A percentile compares a stretch with the other conserved stretches of the same genome.
These are phyloP conservation scores for Hypomecis punctinalis DNA, from an alignment of 2,888 invertebrate genomes.

Conservation along the genomic window DNA sequence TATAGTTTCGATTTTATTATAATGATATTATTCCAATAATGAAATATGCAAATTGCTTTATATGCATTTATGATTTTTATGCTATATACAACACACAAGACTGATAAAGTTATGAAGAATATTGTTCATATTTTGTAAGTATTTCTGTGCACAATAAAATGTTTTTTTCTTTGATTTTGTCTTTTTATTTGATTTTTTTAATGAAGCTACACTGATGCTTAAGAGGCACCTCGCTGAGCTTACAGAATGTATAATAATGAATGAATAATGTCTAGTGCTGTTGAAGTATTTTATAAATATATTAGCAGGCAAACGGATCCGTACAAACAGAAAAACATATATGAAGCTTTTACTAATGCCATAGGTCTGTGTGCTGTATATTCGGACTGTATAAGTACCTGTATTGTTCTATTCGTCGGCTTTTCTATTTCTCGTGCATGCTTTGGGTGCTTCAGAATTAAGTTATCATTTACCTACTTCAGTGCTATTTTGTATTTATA, in stretches of 20 bases:
- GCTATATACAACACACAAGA: slow-evolving; percentile 84
- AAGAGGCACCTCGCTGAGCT: slow-evolving; percentile 34
- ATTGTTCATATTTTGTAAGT: slow-evolving; percentile 78
- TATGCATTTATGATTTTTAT: slow-evolving; percentile 79
- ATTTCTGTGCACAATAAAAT: slow-evolving; percentile 83
- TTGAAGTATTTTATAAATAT: not conserved
- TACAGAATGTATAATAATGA: slow-evolving; percentile 31
- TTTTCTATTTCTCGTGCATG: slow-evolving; percentile 52
- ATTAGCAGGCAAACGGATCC: slow-evolving; percentile 75
- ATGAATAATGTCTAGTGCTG: slow-evolving; percentile 28
- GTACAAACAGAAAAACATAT: slow-evolving; percentile 24
- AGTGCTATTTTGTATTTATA: not conserved
- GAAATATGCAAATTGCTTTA: slow-evolving; percentile 55
- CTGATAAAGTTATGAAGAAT: slow-evolving; percentile 75
- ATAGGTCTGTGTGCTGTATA: slow-evolving; percentile 80
- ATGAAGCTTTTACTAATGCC: slow-evolving; percentile 25
- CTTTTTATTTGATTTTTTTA: slow-evolving; percentile 68
- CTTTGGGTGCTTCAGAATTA: slow-evolving; percentile 54
- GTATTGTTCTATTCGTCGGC: slow-evolving; percentile 60
- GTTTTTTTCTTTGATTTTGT: slow-evolving; percentile 73
- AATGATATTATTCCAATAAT: slow-evolving; percentile 29
- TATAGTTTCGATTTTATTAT: slow-evolving; percentile 39
- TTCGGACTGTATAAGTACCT: slow-evolving; percentile 39
- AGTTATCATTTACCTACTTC: not conserved
- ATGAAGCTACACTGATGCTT: slow-evolving; percentile 31